Evolutionary conservation across 1,140 invertebrate species (phyloP).

Genomic region (Papilio xuthus): DNA sequence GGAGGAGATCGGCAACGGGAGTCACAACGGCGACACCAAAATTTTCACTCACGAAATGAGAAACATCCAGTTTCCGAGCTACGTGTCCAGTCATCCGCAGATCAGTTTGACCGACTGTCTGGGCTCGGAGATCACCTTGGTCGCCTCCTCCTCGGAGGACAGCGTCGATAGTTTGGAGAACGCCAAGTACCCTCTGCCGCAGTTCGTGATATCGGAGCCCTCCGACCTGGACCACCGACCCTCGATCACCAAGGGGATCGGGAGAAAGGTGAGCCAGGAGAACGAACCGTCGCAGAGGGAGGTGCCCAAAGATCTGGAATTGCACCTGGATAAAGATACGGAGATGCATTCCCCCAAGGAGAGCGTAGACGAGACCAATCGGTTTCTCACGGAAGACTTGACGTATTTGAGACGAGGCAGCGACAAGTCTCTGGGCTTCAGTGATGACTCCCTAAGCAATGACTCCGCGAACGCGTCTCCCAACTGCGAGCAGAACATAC

Average conservation of each 20-base stretch:
- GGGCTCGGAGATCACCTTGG: conserved; percentile 90
- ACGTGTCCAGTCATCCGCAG: conserved; percentile 84
- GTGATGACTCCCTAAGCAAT: conserved; percentile 85
- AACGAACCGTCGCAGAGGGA: conserved; percentile 63
- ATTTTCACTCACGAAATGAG: conserved; percentile 50
- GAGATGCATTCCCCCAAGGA: conserved; percentile 72
- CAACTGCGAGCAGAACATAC: conserved; percentile 79
- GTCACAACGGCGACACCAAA: conserved; percentile 53
- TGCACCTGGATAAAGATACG: conserved; percentile 51
- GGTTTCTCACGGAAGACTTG: conserved; percentile 62
- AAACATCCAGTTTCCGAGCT: conserved; percentile 46
- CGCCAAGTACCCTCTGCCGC: conserved; percentile 80
- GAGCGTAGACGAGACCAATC: conserved; percentile 60
- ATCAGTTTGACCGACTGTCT: conserved; percentile 95
- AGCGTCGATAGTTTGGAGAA: conserved; percentile 84
- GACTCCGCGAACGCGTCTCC: conserved; percentile 80
- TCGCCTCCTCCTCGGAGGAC: conserved; percentile 86
- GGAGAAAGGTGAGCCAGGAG: conserved; percentile 84
- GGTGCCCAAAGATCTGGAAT: conserved; percentile 46
- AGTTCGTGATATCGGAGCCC: conserved; percentile 87
- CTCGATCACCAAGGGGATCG: conserved; percentile 90
- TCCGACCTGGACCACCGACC: conserved; percentile 89
- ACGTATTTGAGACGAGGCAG: conserved; percentile 76
- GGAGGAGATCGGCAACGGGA: conserved; percentile 86
- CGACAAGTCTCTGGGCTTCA: conserved; percentile 86